Conservation (phyloP, 2,888 invertebrate species). For the Temnothorax ravouxi region DNA sequence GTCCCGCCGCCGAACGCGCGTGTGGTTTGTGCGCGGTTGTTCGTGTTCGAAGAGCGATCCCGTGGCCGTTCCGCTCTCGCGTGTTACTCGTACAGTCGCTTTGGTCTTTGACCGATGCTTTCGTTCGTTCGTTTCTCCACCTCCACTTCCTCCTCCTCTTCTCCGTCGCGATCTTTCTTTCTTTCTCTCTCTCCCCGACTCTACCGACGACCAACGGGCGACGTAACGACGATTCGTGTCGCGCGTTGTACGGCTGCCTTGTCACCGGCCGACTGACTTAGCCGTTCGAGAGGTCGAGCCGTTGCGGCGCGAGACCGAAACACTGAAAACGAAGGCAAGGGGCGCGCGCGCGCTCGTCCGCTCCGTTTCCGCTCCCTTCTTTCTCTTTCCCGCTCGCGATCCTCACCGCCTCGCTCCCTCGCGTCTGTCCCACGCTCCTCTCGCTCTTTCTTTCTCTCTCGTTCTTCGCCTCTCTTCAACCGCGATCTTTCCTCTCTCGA, state of each 20-base stretch:
- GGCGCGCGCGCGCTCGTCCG: constrained; percentile 69
- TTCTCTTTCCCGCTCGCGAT: constrained; percentile 83
- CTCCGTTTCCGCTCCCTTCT: constrained; percentile 67
- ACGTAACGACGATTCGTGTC: constrained; percentile 67
- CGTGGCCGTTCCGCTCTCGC: constrained; percentile 34
- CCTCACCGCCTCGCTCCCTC: constrained; percentile 61
- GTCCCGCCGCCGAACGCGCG: constrained; percentile 11
- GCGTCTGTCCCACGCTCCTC: constrained; percentile 38
- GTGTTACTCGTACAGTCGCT: constrained; percentile 43
- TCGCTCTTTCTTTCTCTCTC: constrained; percentile 58
- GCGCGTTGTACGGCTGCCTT: constrained; percentile 69
- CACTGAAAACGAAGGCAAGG: constrained; percentile 75
- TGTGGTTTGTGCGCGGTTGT: constrained; percentile 58
- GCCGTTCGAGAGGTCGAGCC: constrained; percentile 72
- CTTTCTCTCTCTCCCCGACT: constrained; percentile 44
- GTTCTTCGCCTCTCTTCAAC: constrained; percentile 62
- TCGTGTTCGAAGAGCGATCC: constrained; percentile 32
- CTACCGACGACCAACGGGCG: constrained; percentile 50
- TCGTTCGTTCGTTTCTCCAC: constrained; percentile 69
- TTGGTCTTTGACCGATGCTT: constrained; percentile 45
- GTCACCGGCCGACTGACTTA: constrained; percentile 75
- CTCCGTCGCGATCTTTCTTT: constrained; percentile 44
- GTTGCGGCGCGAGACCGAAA: constrained; percentile 85
- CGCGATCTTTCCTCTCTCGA: constrained; percentile 80
- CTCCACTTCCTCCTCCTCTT: constrained; percentile 32